Conservation (phyloP, 2,888 invertebrate genomes). For the Glomeris marginata region DNA sequence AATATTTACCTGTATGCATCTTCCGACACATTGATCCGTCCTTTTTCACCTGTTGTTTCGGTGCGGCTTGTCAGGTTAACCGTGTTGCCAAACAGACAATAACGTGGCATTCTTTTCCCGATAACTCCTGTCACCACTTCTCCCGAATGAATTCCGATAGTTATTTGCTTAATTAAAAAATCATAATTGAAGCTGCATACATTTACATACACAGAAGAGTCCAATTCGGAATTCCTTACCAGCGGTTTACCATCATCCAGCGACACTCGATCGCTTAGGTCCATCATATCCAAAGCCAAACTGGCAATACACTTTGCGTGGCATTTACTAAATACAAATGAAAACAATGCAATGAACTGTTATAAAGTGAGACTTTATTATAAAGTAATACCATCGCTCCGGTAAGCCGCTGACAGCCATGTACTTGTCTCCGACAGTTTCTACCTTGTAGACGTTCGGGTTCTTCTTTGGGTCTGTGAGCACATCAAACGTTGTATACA, state of each 20-base stretch:
- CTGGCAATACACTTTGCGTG: constrained; percentile 84
- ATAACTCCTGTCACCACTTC: constrained; percentile 91
- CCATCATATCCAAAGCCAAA: constrained; percentile 90
- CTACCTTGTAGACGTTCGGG: constrained; percentile 92
- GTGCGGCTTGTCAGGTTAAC: constrained; percentile 86
- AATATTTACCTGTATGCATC: constrained; percentile 64
- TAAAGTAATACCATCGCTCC: too few relatives aligned
- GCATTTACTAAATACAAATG: too few relatives aligned
- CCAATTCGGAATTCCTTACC: constrained; percentile 38
- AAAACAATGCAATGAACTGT: too few relatives aligned
- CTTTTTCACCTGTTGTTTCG: constrained; percentile 78
- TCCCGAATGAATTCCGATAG: constrained; percentile 85
- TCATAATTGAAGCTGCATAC: background rate
- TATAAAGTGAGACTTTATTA: too few relatives aligned
- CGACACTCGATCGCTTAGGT: constrained; percentile 68
- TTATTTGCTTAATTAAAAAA: constrained; percentile 51
- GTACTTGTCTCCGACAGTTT: constrained; percentile 95
- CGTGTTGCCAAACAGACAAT: constrained; percentile 85
- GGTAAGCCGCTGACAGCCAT: constrained; percentile 95
- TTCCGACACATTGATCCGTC: constrained; percentile 79
- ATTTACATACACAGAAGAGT: background rate
- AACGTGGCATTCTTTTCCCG: constrained; percentile 84
- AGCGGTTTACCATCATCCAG: constrained; percentile 72
- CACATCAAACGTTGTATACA: constrained; percentile 87
- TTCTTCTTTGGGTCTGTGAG: constrained; percentile 82